Conservation (phyloP, 2,113 vertebrate species). For the Pholis gunnellus region DNA sequence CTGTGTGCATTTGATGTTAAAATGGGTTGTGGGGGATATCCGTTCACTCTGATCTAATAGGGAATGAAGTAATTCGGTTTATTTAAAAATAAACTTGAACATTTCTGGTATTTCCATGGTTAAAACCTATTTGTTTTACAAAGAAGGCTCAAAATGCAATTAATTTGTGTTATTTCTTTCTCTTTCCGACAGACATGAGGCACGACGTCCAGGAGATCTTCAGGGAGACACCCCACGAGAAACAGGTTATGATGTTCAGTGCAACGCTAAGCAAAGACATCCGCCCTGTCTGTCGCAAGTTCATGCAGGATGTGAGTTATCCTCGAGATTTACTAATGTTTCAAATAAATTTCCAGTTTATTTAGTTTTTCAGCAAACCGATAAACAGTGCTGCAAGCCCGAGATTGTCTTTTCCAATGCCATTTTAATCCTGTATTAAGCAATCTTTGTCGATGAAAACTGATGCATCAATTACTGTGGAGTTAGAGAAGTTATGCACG, state of each 20-base stretch:
- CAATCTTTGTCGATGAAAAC: background rate
- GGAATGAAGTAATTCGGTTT: background rate
- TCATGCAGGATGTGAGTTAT: slow-evolving; percentile 92
- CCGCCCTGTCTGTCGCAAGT: slow-evolving; percentile 91
- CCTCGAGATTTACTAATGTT: background rate
- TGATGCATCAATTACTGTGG: background rate
- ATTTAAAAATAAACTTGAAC: background rate
- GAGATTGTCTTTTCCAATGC: no score
- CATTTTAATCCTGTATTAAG: background rate
- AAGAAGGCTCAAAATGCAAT: background rate
- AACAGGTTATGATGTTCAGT: slow-evolving; percentile 95
- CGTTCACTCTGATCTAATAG: background rate
- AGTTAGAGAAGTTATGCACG: background rate
- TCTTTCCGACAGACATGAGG: slow-evolving; percentile 85
- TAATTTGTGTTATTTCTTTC: background rate
- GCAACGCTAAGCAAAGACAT: slow-evolving; percentile 92
- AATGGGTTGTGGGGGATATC: background rate
- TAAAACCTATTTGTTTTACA: background rate
- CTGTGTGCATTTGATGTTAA: background rate
- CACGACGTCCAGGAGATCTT: slow-evolving; percentile 93
- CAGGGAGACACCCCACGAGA: slow-evolving; percentile 90
- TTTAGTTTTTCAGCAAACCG: no score
- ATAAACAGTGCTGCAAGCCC: no score
- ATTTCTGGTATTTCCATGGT: background rate
- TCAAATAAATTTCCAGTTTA: background rate